These are phyloP conservation scores for Mycetomoellerius zeteki DNA, from an alignment of 1,140 invertebrate species.

Conservation along the genomic window DNA sequence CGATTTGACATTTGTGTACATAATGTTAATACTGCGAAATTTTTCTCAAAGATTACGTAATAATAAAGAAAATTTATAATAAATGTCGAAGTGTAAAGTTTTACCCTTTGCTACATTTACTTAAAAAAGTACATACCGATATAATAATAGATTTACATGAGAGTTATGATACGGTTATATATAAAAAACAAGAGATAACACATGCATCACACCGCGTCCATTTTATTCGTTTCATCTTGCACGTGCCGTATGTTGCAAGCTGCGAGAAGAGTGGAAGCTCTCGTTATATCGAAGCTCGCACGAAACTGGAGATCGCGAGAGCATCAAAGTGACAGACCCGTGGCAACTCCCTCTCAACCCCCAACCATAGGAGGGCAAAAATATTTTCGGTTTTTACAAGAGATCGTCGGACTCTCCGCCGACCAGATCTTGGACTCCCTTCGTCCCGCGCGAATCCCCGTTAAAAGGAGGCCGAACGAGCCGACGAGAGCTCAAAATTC, in stretches of 20 bases:
- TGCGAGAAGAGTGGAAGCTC: not conserved
- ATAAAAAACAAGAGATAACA: not conserved
- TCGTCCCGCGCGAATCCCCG: constrained; percentile 64
- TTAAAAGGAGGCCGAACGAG: constrained; percentile 70
- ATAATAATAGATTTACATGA: not conserved
- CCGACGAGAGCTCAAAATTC: constrained; percentile 85
- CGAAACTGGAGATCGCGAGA: not conserved
- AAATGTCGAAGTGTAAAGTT: constrained; percentile 10
- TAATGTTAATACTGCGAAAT: not conserved
- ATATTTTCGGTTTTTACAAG: constrained; percentile 85
- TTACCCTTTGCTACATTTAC: not conserved
- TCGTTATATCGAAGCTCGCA: not conserved
- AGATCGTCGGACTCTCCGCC: constrained; percentile 48
- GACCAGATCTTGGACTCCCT: not conserved
- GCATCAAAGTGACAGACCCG: constrained; percentile 6
- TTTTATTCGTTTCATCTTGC: not conserved
- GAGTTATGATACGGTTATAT: not conserved
- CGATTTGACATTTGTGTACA: not conserved
- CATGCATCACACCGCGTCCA: not conserved
- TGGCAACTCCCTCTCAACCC: no score
- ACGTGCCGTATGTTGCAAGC: not conserved
- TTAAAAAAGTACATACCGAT: not conserved
- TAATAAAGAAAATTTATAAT: not conserved
- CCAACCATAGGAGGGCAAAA: constrained; percentile 62
- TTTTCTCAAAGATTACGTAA: not conserved